Base-by-base conservation (phyloP, 23 tunicate genomes). In the Aplidium turbinatum region DNA sequence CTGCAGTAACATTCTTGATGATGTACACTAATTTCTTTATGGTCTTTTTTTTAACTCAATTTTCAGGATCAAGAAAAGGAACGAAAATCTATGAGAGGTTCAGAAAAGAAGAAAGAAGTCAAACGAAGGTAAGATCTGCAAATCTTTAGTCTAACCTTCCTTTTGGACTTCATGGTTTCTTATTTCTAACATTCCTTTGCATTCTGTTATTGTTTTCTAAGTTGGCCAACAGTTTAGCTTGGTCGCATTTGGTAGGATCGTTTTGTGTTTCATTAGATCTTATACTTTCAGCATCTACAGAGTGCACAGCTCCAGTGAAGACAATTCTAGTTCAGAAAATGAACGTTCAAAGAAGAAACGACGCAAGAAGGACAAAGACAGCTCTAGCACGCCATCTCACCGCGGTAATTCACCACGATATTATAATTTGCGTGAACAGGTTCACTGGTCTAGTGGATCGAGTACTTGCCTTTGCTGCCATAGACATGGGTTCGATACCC, bases 41-140 rank as follows among this genome's bases (percentile, higher is more conserved):
- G 50, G 50, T 9, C 16, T 11, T 9, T 16, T 9, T 9, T 16
- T 42, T 42, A 9, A 42, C 50, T 22, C 22, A 9, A 25, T 16
- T 34, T 39, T 20, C 47, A 78, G 83, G 83, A 78, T 9, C 72
- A 47, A 48, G 83, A 78, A 63, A 78, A 78, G 62, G 83, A 35
- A 24, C 35, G 60, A 4, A 47, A 47, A 26, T 47, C 58, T 32
- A 48, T 36, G 25, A 56, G 33, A 55, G 67, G 38, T 33, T n/a
- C 67, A 19, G 79, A 56, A 28, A 74, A 74, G 31, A 65, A 38
- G 28, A 70, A 58, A 70, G 76, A 70, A 22, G 58, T 38, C 3
- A 70, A 47, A 47, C 35, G 76, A 25, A 70, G 76, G 58, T 65
- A n/a, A n/a, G n/a, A n/a, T n/a, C n/a, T n/a, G n/a, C n/a, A n/a